Evolutionary conservation across 2,888 invertebrate genomes (phyloP).

Genomic region (Gymnocheta viridis): DNA sequence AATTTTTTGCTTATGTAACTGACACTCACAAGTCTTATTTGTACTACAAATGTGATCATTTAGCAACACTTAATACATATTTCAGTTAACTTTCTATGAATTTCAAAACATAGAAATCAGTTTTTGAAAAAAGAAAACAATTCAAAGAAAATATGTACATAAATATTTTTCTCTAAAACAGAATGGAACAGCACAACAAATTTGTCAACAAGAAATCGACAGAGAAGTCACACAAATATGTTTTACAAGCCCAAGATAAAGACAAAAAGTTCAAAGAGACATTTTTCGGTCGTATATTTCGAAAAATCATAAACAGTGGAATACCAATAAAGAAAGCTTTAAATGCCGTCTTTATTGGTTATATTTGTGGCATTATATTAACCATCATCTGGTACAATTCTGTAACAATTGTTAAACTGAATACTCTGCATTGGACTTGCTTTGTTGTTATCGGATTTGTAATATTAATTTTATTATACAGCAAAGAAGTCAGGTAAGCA

Average conservation of each 20-base stretch:
- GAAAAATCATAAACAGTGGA: constrained; percentile 40
- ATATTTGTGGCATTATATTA: constrained; percentile 72
- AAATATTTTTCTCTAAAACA: neutral
- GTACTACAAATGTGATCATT: too few species aligned
- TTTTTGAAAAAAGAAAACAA: neutral
- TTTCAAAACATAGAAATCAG: too few species aligned
- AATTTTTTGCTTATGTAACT: too few species aligned
- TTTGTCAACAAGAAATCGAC: neutral
- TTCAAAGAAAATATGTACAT: neutral
- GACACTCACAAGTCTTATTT: too few species aligned
- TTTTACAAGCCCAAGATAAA: neutral
- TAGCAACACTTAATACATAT: too few species aligned
- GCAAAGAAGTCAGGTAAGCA: constrained; percentile 74
- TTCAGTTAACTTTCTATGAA: too few species aligned
- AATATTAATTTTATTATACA: constrained; percentile 72
- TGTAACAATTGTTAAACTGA: constrained; percentile 45
- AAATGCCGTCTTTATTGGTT: constrained; percentile 70
- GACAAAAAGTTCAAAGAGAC: constrained; percentile 31
- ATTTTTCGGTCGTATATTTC: constrained; percentile 47
- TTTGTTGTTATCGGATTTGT: constrained; percentile 66
- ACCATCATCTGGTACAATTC: constrained; percentile 73
- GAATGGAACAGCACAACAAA: neutral
- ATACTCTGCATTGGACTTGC: constrained; percentile 71
- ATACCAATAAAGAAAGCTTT: constrained; percentile 53
- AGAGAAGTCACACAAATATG: too few species aligned